phyloP scores from a whole-genome alignment of 92 coral and sea anemone genomes.

The Epizoanthus fatuus region DNA sequence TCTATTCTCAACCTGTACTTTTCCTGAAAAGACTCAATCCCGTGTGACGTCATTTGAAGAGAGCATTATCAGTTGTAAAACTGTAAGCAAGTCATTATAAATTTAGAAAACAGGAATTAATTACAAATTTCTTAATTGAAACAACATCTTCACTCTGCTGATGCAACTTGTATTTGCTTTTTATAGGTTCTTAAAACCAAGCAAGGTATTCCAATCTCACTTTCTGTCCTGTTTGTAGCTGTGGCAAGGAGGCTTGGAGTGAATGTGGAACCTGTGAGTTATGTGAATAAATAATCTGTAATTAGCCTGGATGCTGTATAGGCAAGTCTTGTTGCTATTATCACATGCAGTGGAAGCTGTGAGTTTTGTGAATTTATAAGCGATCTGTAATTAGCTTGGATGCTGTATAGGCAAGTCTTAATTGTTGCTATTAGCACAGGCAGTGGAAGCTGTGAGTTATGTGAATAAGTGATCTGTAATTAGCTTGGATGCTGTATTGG shows the following conservation, averaged over 20 bases:
- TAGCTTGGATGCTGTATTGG: neutral
- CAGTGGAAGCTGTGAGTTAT: constrained; percentile 16
- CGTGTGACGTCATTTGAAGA: too few relatives aligned
- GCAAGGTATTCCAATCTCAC: constrained; percentile 90
- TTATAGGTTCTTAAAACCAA: constrained; percentile 79
- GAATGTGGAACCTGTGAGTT: constrained; percentile 86
- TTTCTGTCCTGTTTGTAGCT: constrained; percentile 86
- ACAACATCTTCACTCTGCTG: too few relatives aligned
- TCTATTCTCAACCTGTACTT: too few relatives aligned
- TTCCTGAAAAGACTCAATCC: too few relatives aligned
- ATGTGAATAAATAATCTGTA: neutral
- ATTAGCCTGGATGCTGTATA: neutral
- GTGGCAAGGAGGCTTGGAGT: constrained; percentile 88
- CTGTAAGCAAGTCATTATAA: too few relatives aligned
- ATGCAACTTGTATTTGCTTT: neutral
- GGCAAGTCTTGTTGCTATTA: too few relatives aligned
- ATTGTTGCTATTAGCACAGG: too few relatives aligned
- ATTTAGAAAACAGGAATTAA: too few relatives aligned
- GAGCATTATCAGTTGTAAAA: too few relatives aligned
- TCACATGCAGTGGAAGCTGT: too few relatives aligned
- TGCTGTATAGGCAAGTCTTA: neutral
- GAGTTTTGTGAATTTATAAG: constrained; percentile 11
- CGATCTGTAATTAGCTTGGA: neutral
- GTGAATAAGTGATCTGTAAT: neutral
- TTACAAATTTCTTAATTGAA: too few relatives aligned